Evolutionary conservation across 2,888 invertebrate species (phyloP), one percentile per base, ranked within the genome.

Genomic region (Galerucella calmariensis): DNA sequence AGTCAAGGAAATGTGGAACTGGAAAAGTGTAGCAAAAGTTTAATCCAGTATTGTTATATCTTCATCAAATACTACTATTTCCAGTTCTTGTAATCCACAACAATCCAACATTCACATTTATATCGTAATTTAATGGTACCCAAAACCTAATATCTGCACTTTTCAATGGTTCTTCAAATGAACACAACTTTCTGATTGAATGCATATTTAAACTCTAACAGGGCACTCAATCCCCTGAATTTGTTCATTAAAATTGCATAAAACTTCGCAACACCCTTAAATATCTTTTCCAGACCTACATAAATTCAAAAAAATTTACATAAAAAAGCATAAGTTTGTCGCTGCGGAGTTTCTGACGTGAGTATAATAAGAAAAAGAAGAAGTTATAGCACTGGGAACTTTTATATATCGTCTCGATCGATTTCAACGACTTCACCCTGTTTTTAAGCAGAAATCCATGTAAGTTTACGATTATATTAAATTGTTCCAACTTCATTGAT

Each of bases 241-340:
- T 73, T 75, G 72, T 74, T 76, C 74, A 76, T 78, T 76, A 77
- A 77, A 76, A 76, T 71, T 74, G 68, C 76, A 76, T 75, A 71
- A 73, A 78, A 78, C 74, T 75, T 61, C 62, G 35, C 9, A 41
- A 41, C 35, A 9, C 35, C 5, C 35, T 41, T 5, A 41, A 16
- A 56, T 41, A 65, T 41, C 24, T 51, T 70, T 41, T 48, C 11
- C 16, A 65, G 53, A 48, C 35, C 69, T n/a, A 12, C 70, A 75
- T 69, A 70, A 70, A 69, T 73, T 73, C 63, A 35, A 58, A 41
- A 41, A 63, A 73, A 73, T 73, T 73, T 65, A 41, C 65, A 67
- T 70, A 56, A 70, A 70, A 65, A 70, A 58, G 61, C 44, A 41
- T 24, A 44, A 63, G 14, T 46, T 10, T 41, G 46, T 27, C 44